phyloP scores from a whole-genome alignment of 2,797 vertebrate species.

The Phataginus tricuspis region DNA sequence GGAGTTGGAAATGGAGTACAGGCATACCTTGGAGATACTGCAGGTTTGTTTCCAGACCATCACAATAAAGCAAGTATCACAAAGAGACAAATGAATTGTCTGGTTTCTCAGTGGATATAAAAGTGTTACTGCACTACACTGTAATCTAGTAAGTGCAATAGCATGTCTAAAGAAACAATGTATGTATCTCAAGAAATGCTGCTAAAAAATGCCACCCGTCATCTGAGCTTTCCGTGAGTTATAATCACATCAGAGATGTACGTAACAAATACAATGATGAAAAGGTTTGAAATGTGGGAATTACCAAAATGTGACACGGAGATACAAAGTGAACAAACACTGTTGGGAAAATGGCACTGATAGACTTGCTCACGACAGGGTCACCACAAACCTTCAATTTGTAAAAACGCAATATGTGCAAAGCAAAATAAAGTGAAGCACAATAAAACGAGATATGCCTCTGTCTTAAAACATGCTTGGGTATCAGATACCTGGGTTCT shows the following conservation, averaged over 20 bases:
- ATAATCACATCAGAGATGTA: too few species aligned
- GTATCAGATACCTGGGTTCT: not conserved
- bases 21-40: not conserved
- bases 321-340: too few species aligned
- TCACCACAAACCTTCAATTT: not conserved
- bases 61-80: not conserved
- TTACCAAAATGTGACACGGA: too few species aligned
- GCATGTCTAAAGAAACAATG: not conserved
- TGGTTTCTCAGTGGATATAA: not conserved
- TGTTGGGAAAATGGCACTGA: not conserved
- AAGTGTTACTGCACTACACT: not conserved
- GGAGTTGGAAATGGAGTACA: not conserved
- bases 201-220: not conserved
- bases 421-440: not conserved
- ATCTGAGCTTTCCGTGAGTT: not conserved
- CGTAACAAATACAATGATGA: too few species aligned
- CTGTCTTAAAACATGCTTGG: not conserved
- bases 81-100: not conserved
- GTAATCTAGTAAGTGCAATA: not conserved
- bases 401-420: not conserved
- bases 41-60: not conserved
- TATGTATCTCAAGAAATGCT: too few species aligned
- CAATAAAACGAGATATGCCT: not conserved
- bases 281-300: too few species aligned
- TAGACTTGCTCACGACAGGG: not conserved